Evolutionary conservation across 2,797 vertebrate genomes (phyloP), one percentile per base, ranked within the genome.

Genomic region (Oreochromis grahami): DNA sequence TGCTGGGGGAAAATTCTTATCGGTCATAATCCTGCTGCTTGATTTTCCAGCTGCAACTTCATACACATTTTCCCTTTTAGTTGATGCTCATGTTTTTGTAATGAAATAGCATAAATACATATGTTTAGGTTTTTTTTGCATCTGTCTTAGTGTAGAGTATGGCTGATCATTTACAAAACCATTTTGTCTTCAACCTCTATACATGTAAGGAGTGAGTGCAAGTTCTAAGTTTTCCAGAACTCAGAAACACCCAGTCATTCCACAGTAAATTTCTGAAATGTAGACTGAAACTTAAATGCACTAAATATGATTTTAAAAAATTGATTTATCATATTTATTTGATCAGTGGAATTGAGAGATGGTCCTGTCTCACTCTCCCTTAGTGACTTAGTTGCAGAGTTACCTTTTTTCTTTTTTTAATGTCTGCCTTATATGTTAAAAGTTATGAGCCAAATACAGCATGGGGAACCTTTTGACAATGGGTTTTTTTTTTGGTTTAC

Each of bases 1-100:
- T 34, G 51, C 26, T 5, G 4, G 15, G 41, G 58, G 56, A 5
- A 84, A 7, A 34, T 86, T 84, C 84, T 90, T 92, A 92, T 93
- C 79, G 85, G 79, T 78, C 83, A 11, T 81, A 89, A 91, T 6
- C 10, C 70, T 2, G 19, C 7, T 1, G 8, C 81, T 87, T 76
- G 84, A 89, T 86, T 91, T 77, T 81, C 82, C 77, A 78, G 80
- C 43, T 80, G 82, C 21, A 24, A 13, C 56, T 76, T 63, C 4
- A 6, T 19, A 7, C 56, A 74, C 65, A 29, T 65, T 80, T 81
- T 56, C 58, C 15, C 24, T 26, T 8, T 56, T 19, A 87, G 83
- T 79, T 82, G 79, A 83, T 84, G 80, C 84, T 8, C 55, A 76
- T 7, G n/a, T 81, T 82, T 84, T 84, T 79, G 51, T 85, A 89